Base-by-base conservation (phyloP, 1,140 invertebrate species). In the Drosophila arawakana region DNA sequence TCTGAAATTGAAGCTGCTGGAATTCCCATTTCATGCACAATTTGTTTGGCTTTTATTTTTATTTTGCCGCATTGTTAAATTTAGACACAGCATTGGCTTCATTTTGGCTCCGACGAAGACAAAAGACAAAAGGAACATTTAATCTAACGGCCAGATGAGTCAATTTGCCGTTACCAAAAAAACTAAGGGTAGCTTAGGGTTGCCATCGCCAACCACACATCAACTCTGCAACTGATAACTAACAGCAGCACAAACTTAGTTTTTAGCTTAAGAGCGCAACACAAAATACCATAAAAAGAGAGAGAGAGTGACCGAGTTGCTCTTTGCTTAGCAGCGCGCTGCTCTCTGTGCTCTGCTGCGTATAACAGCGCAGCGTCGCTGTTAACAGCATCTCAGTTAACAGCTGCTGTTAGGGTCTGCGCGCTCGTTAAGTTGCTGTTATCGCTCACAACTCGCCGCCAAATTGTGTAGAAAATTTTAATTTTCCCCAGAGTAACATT, bases 11-110 rank as follows among this genome's bases (percentile, higher is more conserved):
- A n/a, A 49, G 39, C 39, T n/a, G 21, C 13, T 34, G n/a, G 58
- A 25, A 44, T 13, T 54, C 72, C 52, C 72, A 81, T 89, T 89
- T 89, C 84, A 89, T 89, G 84, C 84, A 83, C 84, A 89, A 89
- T 89, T 89, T 89, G 79, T 82, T 86, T 55, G 58, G 81, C 43
- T 86, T 88, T 88, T 86, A 88, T 89, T 89, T 89, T 83, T 89
- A 89, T 83, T 89, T 83, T 58, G 77, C 65, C 83, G 83, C 80
- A 88, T 88, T 81, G 84, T 89, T 76, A 76, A 84, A 83, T 80
- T 88, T 66, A 30, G 30, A 47, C 68, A 57, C 62, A 70, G 37
- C 47, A 73, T 73, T 78, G 78, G 55, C 63, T 67, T 34, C 18
- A 18, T 15, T 44, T 76, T 25, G 25, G 65, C 73, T 46, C n/a